Evolutionary conservation across 2,113 vertebrate species (phyloP).

Genomic region (Cryptotis parvus): DNA sequence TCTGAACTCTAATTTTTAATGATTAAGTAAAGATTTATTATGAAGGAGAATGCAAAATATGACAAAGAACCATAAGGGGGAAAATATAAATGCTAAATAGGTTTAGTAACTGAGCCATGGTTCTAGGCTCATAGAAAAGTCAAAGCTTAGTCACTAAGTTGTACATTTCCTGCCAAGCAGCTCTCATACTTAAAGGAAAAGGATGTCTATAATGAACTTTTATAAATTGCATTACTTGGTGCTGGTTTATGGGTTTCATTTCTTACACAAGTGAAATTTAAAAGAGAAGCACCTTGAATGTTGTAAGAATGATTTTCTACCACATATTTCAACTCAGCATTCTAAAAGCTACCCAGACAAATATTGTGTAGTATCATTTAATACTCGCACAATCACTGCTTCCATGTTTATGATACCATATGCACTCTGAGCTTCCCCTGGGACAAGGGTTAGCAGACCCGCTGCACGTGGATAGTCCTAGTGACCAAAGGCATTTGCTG

Average conservation of each 20-base stretch:
- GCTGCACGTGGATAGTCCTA: background rate
- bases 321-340: background rate
- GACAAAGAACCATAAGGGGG: background rate
- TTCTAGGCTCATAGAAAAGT: conserved; percentile 16
- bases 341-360: background rate
- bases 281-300: background rate
- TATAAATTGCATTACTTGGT: conserved; percentile 4
- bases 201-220: background rate
- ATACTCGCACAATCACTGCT: background rate
- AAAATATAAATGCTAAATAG: background rate
- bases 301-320: background rate
- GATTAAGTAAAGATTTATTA: background rate
- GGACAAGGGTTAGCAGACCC: background rate
- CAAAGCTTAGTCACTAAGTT: background rate
- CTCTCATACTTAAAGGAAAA: background rate
- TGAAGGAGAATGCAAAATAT: conserved; percentile 27
- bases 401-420: background rate
- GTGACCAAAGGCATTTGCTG: too few species aligned
- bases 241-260: background rate
- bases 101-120: background rate
- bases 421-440: background rate
- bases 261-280: conserved; percentile 22
- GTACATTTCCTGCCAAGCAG: conserved; percentile 15
- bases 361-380: background rate
- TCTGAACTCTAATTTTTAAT: background rate